Evolutionary conservation across 2,113 vertebrate species (phyloP).

Genomic region (Syngnathoides biaculeatus): DNA sequence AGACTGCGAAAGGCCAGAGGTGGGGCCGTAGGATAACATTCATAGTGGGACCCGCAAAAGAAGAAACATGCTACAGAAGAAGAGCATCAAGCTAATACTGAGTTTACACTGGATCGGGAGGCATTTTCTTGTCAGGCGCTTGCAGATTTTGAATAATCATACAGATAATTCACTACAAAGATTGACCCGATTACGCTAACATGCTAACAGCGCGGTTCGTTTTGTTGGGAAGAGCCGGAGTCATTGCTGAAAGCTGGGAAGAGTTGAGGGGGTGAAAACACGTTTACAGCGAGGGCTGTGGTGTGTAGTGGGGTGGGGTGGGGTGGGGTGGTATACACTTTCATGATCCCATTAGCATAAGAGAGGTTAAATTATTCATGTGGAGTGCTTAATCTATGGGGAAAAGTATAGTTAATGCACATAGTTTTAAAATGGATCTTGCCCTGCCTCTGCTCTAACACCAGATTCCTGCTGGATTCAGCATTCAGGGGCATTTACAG

Average conservation of each 20-base stretch:
- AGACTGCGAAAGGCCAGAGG: too few species aligned
- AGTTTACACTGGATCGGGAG: too few species aligned
- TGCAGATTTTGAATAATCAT: too few species aligned
- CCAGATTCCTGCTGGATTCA: constrained; percentile 97
- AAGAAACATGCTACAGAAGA: too few species aligned
- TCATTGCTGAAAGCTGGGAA: constrained; percentile 95
- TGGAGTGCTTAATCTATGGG: constrained; percentile 96
- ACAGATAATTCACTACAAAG: too few species aligned
- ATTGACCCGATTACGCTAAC: too few species aligned
- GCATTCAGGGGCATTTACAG: constrained; percentile 92
- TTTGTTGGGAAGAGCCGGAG: constrained; percentile 84
- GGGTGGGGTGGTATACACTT: constrained; percentile 81
- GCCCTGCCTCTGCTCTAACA: constrained; percentile 89
- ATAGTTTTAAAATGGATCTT: constrained; percentile 99
- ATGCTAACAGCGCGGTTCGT: constrained; percentile 67
- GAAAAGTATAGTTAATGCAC: constrained; percentile 99
- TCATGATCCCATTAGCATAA: constrained; percentile 99
- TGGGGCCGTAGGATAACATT: too few species aligned
- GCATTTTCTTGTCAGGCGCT: too few species aligned
- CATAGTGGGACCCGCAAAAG: too few species aligned
- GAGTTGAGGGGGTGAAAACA: constrained; percentile 66
- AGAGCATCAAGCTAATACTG: too few species aligned
- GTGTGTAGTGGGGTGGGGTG: background rate
- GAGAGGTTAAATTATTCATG: constrained; percentile 99
- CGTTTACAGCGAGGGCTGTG: constrained; percentile 2